Base-by-base conservation (phyloP, 2,797 vertebrate species). In the Coreius guichenoti region DNA sequence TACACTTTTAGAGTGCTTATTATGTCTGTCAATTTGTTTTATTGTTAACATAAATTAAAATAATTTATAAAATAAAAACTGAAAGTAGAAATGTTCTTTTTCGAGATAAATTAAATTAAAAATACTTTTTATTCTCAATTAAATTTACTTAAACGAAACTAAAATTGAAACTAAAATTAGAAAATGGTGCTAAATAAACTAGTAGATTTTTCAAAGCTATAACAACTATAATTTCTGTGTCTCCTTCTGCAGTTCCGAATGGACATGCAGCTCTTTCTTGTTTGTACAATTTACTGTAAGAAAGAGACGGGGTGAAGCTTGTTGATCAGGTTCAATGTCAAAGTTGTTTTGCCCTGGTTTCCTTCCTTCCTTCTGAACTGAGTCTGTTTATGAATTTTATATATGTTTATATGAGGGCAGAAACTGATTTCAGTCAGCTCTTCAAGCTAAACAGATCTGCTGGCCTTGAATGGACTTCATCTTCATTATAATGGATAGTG, bases 301-400 rank as follows among this genome's bases (percentile, higher is more conserved):
- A 75, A 26, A 67, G 33, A 82, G 77, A 39, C n/a, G 13, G 43
- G 58, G 49, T 84, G 86, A 72, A 47, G 56, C 61, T 79, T 54
- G 54, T 47, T 79, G 82, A 61, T 72, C 7, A 5, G 12, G 13
- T 74, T 67, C 49, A 26, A 63, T 83, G 87, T 81, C 75, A 81
- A 47, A 78, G 76, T 63, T 47, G 51, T 82, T 87, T 79, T 86
- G 45, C 68, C 63, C 13, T 19, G 31, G 81, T 56, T 83, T 61
- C 36, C 56, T 85, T 47, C 73, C n/a, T n/a, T n/a, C n/a, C n/a
- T n/a, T 73, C 33, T 87, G 67, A 87, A 85, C 80, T 4, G 13
- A 31, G 43, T 69, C 70, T 12, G 58, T 51, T 81, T 81, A 85
- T 86, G 21, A 86, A 90, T 87, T 85, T 86, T 85, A 43, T 63